A percentile compares a stretch with the other conserved stretches of the same genome.
Conservation (phyloP, 2,888 invertebrate genomes). For the Operophtera brumata region DNA sequence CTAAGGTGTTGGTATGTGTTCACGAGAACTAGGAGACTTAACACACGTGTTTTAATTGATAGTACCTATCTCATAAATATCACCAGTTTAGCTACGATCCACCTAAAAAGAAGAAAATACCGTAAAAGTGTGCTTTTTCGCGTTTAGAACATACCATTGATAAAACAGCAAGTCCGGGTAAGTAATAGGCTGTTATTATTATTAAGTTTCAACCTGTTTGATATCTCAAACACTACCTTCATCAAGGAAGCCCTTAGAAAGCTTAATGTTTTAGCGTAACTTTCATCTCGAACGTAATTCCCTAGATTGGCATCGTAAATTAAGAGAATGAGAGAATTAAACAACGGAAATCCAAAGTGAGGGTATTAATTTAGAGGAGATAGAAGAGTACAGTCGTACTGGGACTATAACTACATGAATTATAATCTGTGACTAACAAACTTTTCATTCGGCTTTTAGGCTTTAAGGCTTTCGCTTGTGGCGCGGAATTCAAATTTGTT, state of each 20-base stretch:
- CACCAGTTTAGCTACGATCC: no score
- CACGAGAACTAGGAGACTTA: no score
- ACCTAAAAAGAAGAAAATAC: no score
- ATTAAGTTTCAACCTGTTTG: neutral
- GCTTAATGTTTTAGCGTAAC: conserved; percentile 16
- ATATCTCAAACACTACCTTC: conserved; percentile 2
- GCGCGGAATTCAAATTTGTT: no score
- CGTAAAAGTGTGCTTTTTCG: no score
- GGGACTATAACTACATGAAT: conserved; percentile 22
- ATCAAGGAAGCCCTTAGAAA: conserved; percentile 4
- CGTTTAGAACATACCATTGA: no score
- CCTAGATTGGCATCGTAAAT: conserved; percentile 55
- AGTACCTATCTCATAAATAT: no score
- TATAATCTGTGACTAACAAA: conserved; percentile 8
- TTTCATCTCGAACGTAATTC: conserved; percentile 43
- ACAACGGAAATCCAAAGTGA: conserved; percentile 42
- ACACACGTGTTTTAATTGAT: no score
- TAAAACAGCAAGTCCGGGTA: no score
- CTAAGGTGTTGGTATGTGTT: no score
- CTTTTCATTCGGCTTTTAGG: conserved; percentile 1
- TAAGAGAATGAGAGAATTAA: conserved; percentile 52
- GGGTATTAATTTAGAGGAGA: conserved; percentile 46
- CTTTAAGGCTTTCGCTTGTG: no score
- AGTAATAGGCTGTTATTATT: neutral
- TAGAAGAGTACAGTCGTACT: conserved; percentile 28